A percentile compares a stretch with the other conserved stretches of the same genome.
These are phyloP conservation scores for Albula goreensis DNA, from an alignment of 2,113 vertebrate genomes.

Conservation along the genomic window DNA sequence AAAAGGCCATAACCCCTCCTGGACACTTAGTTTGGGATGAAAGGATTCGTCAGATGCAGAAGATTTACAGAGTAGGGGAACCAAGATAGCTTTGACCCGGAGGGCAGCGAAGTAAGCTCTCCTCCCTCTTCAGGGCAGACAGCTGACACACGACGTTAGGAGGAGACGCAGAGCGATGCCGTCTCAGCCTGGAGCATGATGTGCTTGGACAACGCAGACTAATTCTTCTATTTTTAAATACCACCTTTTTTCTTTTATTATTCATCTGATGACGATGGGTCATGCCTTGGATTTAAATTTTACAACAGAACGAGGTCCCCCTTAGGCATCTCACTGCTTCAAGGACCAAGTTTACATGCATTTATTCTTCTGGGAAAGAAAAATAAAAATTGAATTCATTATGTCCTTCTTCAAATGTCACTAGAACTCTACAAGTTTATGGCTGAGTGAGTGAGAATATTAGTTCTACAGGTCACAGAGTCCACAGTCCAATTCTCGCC, in stretches of 20 bases:
- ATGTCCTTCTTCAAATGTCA: not conserved
- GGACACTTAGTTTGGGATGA: not conserved
- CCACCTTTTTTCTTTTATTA: not conserved
- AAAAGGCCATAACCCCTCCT: not conserved
- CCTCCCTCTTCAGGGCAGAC: not conserved
- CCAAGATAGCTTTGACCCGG: slow-evolving; percentile 11
- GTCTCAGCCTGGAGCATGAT: not conserved
- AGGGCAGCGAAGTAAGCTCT: not conserved
- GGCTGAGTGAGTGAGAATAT: not conserved
- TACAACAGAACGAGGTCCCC: not conserved
- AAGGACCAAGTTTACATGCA: not conserved
- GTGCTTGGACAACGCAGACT: not conserved
- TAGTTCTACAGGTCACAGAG: slow-evolving; percentile 5
- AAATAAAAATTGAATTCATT: not conserved
- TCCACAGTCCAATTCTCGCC: slow-evolving; percentile 39
- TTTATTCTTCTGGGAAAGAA: not conserved
- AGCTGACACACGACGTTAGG: not conserved
- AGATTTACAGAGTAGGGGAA: not conserved
- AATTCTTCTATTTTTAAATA: slow-evolving; percentile 8
- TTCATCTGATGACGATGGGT: not conserved
- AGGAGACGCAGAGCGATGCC: not conserved
- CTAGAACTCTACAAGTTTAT: not conserved
- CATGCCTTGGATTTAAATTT: too few relatives aligned
- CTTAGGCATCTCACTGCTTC: not conserved
- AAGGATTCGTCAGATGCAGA: slow-evolving; percentile 9